Evolutionary conservation across 1,140 invertebrate genomes (phyloP), one percentile per base, ranked within the genome.

Genomic region (Drosophila asahinai): DNA sequence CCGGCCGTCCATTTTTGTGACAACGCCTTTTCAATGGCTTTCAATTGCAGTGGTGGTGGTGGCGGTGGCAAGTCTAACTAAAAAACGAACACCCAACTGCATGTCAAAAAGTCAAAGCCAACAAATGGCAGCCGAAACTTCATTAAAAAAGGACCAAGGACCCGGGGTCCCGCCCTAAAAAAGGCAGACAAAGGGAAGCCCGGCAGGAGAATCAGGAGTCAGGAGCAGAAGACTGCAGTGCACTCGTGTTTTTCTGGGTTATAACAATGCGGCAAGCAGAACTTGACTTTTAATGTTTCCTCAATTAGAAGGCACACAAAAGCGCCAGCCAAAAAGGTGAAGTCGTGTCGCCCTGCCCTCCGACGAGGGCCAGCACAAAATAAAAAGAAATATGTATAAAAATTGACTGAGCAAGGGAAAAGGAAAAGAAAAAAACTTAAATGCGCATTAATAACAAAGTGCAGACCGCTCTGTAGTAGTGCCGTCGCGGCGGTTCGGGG

Each of bases 241-340:
- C 84, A 89, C 84, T 89, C 78, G 86, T 89, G 81, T 89, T 89
- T 87, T 89, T 89, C 86, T 84, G 86, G 84, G 84, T 90, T 89
- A 89, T 89, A 90, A 90, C 84, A 89, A 89, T 89, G 84, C 84
- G 84, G 84, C 84, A 86, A 77, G 63, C 84, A 84, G 84, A 89
- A 89, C 86, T 89, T 89, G 86, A 89, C 84, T 89, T 89, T 89
- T 89, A 89, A 89, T 89, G 84, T 90, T 89, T 89, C 84, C 84
- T 87, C 84, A 87, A 87, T 87, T 87, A 87, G 84, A 87, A 89
- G 63, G 73, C 84, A 78, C 64, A 87, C 83, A 87, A 87, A 89
- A 64, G 77, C 77, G 22, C 25, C 63, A 83, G 83, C 83, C 83
- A 89, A 87, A 87, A 87, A 87, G 84, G 84, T 87, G 77, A 72